A percentile compares a stretch with the other conserved stretches of the same genome.
phyloP scores from a whole-genome alignment of 2,797 vertebrate genomes.

The Artibeus jamaicensis region DNA sequence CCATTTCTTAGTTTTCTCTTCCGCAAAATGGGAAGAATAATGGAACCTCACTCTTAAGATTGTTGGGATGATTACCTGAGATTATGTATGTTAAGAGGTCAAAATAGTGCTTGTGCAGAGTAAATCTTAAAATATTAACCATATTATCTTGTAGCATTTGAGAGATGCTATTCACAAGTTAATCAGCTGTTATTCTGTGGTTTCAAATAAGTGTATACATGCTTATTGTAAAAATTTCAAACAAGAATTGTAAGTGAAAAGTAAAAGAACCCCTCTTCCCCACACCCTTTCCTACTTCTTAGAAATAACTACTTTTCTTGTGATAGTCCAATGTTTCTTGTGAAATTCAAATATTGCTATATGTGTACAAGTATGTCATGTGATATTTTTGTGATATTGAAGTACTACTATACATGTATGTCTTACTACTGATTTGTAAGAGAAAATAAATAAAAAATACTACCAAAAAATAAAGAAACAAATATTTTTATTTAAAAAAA shows the following conservation, averaged over 20 bases:
- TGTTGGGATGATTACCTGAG: neutral
- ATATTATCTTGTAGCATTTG: neutral
- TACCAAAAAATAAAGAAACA: neutral
- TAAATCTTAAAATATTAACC: neutral
- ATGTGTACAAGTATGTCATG: too few species aligned
- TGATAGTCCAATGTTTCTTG: neutral
- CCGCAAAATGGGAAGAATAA: neutral
- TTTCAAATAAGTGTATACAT: neutral
- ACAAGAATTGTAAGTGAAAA: neutral
- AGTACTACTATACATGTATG: neutral
- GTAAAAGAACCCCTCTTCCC: neutral
- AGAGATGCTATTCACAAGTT: neutral
- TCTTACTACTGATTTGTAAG: neutral
- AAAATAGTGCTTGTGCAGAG: neutral
- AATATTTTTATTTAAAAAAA: neutral
- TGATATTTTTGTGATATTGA: neutral
- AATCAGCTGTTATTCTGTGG: neutral
- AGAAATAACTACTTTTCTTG: neutral
- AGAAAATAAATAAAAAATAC: constrained; percentile 6
- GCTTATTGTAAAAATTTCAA: constrained; percentile 17
- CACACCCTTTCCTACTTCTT: neutral
- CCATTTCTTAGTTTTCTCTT: neutral
- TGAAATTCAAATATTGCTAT: neutral
- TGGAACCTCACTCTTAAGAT: neutral
- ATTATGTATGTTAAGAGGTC: neutral